A percentile compares a stretch with the other conserved stretches of the same genome.
Evolutionary conservation across 2,797 vertebrate genomes (phyloP).

Genomic region (Notolepis coatsorum): DNA sequence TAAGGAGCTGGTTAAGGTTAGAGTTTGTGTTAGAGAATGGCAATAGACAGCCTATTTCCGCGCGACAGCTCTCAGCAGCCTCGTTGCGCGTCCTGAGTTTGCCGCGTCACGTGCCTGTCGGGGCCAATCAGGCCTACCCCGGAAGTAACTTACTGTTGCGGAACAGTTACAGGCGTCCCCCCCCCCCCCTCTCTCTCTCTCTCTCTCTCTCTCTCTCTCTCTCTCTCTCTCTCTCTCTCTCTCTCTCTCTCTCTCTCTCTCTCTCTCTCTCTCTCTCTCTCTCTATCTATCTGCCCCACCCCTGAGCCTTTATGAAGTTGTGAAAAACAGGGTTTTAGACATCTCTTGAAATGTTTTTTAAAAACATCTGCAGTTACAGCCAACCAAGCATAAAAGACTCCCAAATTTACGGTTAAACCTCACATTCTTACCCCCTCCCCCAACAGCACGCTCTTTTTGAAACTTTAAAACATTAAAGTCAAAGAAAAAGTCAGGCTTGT

Average conservation of each 20-base stretch:
- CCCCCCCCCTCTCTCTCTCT: no score
- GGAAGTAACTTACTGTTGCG: no score
- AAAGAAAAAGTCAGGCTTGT: background rate
- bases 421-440: background rate
- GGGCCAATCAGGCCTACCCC: no score
- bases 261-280: slow-evolving; percentile 8
- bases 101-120: no score
- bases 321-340: background rate
- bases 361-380: background rate
- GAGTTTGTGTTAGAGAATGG: no score
- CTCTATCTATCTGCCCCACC: background rate
- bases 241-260: background rate
- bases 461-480: background rate
- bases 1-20: no score
- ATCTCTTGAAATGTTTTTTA: slow-evolving; percentile 6
- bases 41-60: no score
- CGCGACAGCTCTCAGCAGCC: no score
- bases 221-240: no score
- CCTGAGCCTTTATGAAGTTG: background rate
- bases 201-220: no score
- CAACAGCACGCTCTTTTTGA: background rate
- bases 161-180: no score
- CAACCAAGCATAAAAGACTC: background rate
- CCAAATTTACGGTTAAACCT: slow-evolving; percentile 1
- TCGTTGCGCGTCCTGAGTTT: no score